Evolutionary conservation across 2,888 invertebrate species (phyloP), one percentile per base, ranked within the genome.

Genomic region (Pseudolycoriella hygida): DNA sequence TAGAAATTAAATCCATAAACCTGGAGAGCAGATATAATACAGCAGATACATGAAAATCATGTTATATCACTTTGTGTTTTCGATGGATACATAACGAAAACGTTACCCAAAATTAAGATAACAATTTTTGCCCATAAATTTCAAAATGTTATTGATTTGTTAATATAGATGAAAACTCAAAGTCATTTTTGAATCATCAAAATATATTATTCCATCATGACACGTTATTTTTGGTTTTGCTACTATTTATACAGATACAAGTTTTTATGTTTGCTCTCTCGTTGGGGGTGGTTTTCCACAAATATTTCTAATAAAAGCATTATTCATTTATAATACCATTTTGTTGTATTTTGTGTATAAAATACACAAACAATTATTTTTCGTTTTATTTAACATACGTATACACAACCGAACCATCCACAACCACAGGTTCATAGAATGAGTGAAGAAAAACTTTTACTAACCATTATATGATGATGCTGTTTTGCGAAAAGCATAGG

Each of bases 111-210:
- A 40, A 40, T 40, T 40, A 40, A 40, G 40, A 40, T 40, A 40
- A 40, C 18, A 19, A 18, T 19, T 19, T 19, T 19, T 10, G 40
- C 17, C 40, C 40, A 25, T 25, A 25, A 25, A 25, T 25, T 25
- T 14, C 12, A 34, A 39, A 18, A 40, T 40, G 11, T 40, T 40
- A 40, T 40, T 40, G 40, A 40, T 40, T 40, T 40, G 40, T 40
- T 40, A 25, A 25, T 25, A 25, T 40, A 18, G 15, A 18, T 40
- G 18, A 39, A 51, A 49, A 47, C 40, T 48, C 47, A 45, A 44
- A 47, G 47, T 51, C 51, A 51, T 44, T 49, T 47, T 48, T 46
- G 47, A 48, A 50, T 49, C 51, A 51, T 51, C 49, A 51, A 51
- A 50, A 49, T 46, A 48, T 47, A 49, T 49, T 49, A 49, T 50